Evolutionary conservation across 2,113 vertebrate species (phyloP), one percentile per base, ranked within the genome.

Genomic region (Loxodonta africana): DNA sequence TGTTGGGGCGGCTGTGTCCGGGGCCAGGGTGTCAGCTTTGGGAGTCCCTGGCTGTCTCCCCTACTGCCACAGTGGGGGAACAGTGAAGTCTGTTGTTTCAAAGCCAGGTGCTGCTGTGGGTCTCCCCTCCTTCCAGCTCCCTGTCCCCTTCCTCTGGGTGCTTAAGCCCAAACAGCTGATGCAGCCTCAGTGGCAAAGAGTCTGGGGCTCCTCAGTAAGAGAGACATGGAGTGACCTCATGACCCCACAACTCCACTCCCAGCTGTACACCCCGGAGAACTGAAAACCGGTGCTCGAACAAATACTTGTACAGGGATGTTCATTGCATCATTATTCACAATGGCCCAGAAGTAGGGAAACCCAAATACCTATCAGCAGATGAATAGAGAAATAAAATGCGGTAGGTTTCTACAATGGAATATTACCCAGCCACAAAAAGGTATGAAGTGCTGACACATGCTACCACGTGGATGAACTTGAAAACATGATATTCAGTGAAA

Each of bases 281-380:
- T 0, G n/a, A 21, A 26, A 20, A 21, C 26, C 5, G 37, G 37
- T 33, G 12, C 20, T 48, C 44, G 15, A 2, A 63, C 11, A 6
- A 6, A 5, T 20, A 11, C 41, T 1, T 2, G 37, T 0, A 0
- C 0, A 0, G 2, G 0, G 2, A 0, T 1, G 67, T 51, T 21
- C 25, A 0, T 0, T 5, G 53, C 10, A 1, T 5, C 1, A 0
- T 3, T 0, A 1, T 6, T 46, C 44, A 14, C n/a, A 2, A 8
- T 0, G 6, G 80, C 37, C 30, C 0, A 18, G 25, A 28, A 46
- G 63, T 1, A 2, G 83, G 5, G 2, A 7, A 2, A 10, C 17
- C 15, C 41, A 0, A 30, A 1, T 0, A 25, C 20, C n/a, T 0
- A 0, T 2, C 18, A 2, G 6, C 4, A 25, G 30, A 5, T 2